Evolutionary conservation across 1,140 invertebrate species (phyloP).

Genomic region (Heliconius himera): DNA sequence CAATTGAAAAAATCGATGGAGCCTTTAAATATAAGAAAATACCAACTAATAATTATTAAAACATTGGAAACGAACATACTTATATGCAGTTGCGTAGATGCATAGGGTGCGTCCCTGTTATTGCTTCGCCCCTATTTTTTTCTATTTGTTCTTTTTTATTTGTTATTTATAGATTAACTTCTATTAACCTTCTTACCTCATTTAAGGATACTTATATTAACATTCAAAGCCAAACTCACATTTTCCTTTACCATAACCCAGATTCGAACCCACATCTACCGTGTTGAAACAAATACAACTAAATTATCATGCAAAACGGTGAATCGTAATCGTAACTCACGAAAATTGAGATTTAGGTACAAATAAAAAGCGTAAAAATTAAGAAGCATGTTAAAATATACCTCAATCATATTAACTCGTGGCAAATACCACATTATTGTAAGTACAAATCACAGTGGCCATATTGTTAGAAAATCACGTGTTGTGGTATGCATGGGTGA

Average conservation of each 20-base stretch:
- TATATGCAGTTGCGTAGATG: neutral
- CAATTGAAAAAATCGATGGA: no score
- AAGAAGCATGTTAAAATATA: neutral
- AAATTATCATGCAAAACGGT: neutral
- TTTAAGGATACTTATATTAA: no score
- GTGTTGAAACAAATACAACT: neutral
- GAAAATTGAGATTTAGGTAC: neutral
- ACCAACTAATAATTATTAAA: no score
- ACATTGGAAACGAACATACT: no score
- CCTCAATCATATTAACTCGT: conserved; percentile 17
- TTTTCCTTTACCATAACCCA: neutral
- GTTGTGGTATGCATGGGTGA: neutral
- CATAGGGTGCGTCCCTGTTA: no score
- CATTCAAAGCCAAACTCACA: neutral
- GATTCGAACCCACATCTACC: neutral
- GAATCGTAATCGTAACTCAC: neutral
- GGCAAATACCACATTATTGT: conserved; percentile 3
- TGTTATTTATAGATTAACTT: no score
- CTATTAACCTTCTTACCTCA: no score
- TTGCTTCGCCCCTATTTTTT: no score
- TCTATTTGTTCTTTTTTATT: no score
- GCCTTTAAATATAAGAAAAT: no score
- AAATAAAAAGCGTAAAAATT: neutral
- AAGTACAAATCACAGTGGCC: conserved; percentile 14
- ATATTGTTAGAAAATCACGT: conserved; percentile 22